Percentiles rank a stretch among this genome's conserved stretches.
Evolutionary conservation across 1,140 invertebrate genomes (phyloP).

Genomic region (Tetranychus urticae): DNA sequence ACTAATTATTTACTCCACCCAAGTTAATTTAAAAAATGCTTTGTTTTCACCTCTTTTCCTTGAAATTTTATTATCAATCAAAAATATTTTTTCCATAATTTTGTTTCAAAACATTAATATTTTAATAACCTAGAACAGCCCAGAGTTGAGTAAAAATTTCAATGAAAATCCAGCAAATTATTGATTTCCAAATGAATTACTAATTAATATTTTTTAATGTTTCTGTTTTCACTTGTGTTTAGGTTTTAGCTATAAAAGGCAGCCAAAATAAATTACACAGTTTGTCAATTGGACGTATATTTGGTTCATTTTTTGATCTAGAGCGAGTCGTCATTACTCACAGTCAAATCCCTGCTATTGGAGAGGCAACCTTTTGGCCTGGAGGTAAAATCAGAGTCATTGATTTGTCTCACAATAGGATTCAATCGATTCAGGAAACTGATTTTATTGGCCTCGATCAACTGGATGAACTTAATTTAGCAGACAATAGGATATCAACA

Average conservation of each 20-base stretch:
- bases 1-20: too few species aligned
- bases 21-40: too few species aligned
- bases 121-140: too few species aligned
- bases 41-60: too few species aligned
- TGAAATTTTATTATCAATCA: too few species aligned
- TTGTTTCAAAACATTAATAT: too few species aligned
- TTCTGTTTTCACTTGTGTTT: conserved; percentile 14
- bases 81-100: too few species aligned
- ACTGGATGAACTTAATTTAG: conserved; percentile 21
- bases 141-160: too few species aligned
- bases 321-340: conserved; percentile 46
- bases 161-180: too few species aligned
- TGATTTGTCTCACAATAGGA: conserved; percentile 48
- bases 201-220: neutral
- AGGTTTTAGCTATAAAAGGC: conserved; percentile 41
- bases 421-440: conserved; percentile 32
- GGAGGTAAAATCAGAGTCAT: conserved; percentile 37
- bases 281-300: conserved; percentile 45
- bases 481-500: conserved; percentile 25
- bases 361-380: conserved; percentile 48
- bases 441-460: conserved; percentile 22
- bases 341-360: conserved; percentile 49
- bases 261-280: conserved; percentile 34
- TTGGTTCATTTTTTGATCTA: conserved; percentile 36
- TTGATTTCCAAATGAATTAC: too few species aligned